A percentile compares a stretch with the other conserved stretches of the same genome.
phyloP scores from a whole-genome alignment of 2,113 vertebrate genomes.

The Ondatra zibethicus region DNA sequence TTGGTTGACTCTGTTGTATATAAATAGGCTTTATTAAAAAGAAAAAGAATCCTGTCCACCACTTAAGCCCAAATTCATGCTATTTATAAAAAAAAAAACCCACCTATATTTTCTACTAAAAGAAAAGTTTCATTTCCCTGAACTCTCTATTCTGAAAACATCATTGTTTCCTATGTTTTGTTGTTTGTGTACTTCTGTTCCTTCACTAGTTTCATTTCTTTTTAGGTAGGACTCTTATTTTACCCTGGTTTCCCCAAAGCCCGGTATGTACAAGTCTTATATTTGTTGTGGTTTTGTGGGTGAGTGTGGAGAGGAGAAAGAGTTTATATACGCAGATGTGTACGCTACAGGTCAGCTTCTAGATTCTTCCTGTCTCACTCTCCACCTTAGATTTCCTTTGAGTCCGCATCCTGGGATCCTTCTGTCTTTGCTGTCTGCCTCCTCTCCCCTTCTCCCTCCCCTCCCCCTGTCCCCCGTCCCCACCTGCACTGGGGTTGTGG shows the following conservation, averaged over 20 bases:
- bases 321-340: no score
- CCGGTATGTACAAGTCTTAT: background rate
- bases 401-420: background rate
- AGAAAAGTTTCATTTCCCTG: background rate
- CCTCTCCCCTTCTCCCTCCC: no score
- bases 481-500: background rate
- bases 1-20: background rate
- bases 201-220: background rate
- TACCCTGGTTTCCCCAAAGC: conserved; percentile 1
- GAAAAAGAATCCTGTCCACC: background rate
- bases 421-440: no score
- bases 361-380: background rate
- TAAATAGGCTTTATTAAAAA: background rate
- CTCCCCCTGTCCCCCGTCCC: no score
- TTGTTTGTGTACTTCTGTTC: background rate
- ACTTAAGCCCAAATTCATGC: background rate
- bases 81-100: conserved; percentile 20
- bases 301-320: background rate
- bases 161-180: conserved; percentile 7
- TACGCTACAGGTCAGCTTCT: background rate
- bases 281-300: background rate
- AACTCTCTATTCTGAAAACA: conserved; percentile 2
- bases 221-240: conserved; percentile 23
- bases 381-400: background rate
- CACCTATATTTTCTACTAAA: conserved; percentile 6